These are phyloP conservation scores for Ictalurus furcatus DNA, from an alignment of 2,113 vertebrate genomes.

Conservation along the genomic window DNA sequence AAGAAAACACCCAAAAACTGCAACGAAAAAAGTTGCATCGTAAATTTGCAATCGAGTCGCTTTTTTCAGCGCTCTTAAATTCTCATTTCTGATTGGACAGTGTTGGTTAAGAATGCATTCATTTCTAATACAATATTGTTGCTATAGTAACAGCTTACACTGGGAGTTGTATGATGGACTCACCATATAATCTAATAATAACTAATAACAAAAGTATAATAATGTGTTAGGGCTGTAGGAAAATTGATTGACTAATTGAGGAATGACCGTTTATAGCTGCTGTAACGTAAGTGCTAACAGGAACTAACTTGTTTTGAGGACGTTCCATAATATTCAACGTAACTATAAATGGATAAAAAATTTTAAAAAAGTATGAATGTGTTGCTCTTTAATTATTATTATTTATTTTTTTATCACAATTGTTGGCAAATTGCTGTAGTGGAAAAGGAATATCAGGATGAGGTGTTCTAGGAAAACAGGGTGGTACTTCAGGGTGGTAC, in stretches of 20 bases:
- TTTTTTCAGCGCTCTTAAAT: not conserved
- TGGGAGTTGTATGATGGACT: not conserved
- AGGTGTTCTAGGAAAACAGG: not conserved
- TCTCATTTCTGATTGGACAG: not conserved
- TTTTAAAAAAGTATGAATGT: not conserved
- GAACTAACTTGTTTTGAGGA: not conserved
- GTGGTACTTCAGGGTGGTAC: too few relatives aligned
- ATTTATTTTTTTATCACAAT: not conserved
- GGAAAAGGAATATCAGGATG: not conserved
- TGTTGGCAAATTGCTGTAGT: not conserved
- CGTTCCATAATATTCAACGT: not conserved
- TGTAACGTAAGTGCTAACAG: not conserved
- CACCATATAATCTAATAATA: not conserved
- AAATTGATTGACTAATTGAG: too few relatives aligned
- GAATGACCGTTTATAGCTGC: not conserved
- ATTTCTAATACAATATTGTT: not conserved
- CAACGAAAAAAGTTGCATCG: not conserved
- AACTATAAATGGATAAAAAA: not conserved
- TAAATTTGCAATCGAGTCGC: not conserved
- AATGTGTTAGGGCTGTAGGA: too few relatives aligned
- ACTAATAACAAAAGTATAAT: not conserved
- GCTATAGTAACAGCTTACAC: not conserved
- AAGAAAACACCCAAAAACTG: not conserved
- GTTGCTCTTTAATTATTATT: not conserved
- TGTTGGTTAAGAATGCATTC: not conserved